A percentile compares a stretch with the other conserved stretches of the same genome.
These are phyloP conservation scores for Amphilophus citrinellus DNA, from an alignment of 2,113 vertebrate species.

Conservation along the genomic window DNA sequence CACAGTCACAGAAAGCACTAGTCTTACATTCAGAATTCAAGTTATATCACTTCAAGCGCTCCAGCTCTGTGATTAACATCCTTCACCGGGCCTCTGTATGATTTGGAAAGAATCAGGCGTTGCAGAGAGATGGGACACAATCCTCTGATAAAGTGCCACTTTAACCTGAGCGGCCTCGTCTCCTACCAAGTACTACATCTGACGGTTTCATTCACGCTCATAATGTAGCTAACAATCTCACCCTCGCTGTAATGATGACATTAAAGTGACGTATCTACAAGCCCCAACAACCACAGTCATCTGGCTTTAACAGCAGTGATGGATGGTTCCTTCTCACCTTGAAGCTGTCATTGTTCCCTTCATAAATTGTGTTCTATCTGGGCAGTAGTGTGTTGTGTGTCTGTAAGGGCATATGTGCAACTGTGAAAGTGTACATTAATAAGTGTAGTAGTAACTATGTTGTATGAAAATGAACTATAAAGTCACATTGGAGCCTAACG, in stretches of 20 bases:
- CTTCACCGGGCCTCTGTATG: background rate
- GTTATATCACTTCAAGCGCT: background rate
- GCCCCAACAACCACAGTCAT: background rate
- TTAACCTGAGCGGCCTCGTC: conserved; percentile 19
- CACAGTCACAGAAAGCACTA: background rate
- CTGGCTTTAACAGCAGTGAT: conserved; percentile 39
- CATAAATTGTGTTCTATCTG: conserved; percentile 27
- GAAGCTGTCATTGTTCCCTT: conserved; percentile 19
- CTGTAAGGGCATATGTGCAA: background rate
- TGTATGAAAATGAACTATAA: conserved; percentile 22
- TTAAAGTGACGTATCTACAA: conserved; percentile 46
- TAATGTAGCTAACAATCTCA: conserved; percentile 36
- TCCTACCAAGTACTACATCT: conserved; percentile 14
- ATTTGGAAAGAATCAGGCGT: background rate
- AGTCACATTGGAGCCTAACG: conserved; percentile 33
- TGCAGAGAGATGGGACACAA: background rate
- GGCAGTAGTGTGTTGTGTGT: background rate
- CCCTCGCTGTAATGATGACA: conserved; percentile 42
- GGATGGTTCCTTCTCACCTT: conserved; percentile 21
- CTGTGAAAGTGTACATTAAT: background rate
- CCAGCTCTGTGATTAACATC: background rate
- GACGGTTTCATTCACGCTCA: background rate
- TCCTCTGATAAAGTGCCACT: conserved; percentile 7
- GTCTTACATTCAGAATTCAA: background rate
- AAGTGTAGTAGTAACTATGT: background rate